Evolutionary conservation across 2,113 vertebrate genomes (phyloP), one percentile per base, ranked within the genome.

Genomic region (Grantiella picta): DNA sequence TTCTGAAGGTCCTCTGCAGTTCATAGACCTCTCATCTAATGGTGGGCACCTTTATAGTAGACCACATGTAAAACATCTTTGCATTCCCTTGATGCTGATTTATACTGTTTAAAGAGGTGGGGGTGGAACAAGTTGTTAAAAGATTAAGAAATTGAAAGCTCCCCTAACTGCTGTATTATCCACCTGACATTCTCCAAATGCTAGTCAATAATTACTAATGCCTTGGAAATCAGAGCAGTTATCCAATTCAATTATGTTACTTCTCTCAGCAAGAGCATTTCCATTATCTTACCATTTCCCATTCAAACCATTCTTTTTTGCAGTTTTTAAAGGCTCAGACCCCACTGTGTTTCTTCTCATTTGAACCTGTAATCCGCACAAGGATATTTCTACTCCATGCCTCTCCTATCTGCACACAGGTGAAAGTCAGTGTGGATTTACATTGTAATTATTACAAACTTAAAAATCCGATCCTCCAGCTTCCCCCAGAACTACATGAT

Each of bases 101-200:
- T 94, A 63, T 66, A 47, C 53, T 31, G 15, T 96, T 97, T 91
- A 89, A 91, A 96, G 73, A 65, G 33, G 65, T 54, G 54, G 35
- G 54, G 44, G 49, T 2, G 3, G 82, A 88, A 90, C 38, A 95
- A 94, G 61, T 83, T 95, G 65, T 89, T 94, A 90, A 94, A 91
- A 79, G 57, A 91, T 54, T 22, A 92, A 92, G 64, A 94, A 94
- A 94, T 81, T 95, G 69, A 96, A 96, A 96, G 69, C 93, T 91
- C 44, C 64, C 38, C 35, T 82, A 82, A 82, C 65, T 96, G 49
- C 84, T 81, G 16, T 91, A 53, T 97, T 94, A 93, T 47, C 90
- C 89, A 92, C 70, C 86, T 88, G 68, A 87, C n/a, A 65, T 91
- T 95, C 75, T 92, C 54, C 49, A 90, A 95, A 91, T 94, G 84